phyloP scores from a whole-genome alignment of 2,113 vertebrate species.

The Oreotrochilus melanogaster region DNA sequence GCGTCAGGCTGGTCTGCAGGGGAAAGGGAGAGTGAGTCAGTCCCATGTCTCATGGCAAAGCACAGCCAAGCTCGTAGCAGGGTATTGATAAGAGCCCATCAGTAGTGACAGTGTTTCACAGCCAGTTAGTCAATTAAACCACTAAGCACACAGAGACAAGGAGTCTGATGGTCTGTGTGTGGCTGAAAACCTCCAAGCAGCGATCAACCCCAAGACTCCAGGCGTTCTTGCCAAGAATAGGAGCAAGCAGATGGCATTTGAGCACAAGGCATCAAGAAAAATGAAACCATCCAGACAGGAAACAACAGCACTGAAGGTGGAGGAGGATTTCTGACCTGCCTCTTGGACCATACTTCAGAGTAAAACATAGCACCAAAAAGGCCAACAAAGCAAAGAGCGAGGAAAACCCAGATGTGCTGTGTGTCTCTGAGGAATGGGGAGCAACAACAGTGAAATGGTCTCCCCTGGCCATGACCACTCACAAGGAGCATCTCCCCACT shows the following conservation, averaged over 20 bases:
- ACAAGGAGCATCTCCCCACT: background rate
- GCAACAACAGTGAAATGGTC: background rate
- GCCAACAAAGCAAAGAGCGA: constrained; percentile 45
- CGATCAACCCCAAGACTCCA: background rate
- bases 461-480: background rate
- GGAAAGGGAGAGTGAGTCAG: constrained; percentile 61
- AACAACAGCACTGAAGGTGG: background rate
- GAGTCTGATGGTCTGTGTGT: background rate
- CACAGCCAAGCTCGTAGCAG: background rate
- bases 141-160: constrained; percentile 14
- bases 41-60: background rate
- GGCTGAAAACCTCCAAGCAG: constrained; percentile 50
- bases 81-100: constrained; percentile 43
- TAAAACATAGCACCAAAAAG: background rate
- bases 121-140: constrained; percentile 53
- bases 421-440: constrained; percentile 28
- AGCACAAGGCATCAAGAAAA: constrained; percentile 33
- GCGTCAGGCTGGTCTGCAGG: constrained; percentile 80
- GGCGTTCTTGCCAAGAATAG: background rate
- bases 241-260: constrained; percentile 50
- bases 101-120: constrained; percentile 17
- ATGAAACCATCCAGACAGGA: background rate
- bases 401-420: constrained; percentile 12
- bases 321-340: background rate
- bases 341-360: background rate